These are phyloP conservation scores for Emydoidea blandingii DNA, from an alignment of 2,797 vertebrate species.

Conservation along the genomic window DNA sequence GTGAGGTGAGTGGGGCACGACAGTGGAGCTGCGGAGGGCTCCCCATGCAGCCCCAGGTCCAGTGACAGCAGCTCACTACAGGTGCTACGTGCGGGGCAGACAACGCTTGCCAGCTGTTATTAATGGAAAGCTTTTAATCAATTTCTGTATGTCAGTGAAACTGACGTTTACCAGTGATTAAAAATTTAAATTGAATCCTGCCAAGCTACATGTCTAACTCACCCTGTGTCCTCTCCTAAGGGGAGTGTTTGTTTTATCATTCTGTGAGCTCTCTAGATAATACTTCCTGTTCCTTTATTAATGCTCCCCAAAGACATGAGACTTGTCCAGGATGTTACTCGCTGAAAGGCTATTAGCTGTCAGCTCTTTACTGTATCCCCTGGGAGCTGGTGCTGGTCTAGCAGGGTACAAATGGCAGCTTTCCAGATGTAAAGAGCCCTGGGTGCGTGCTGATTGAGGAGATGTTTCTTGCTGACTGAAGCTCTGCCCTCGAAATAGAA, in stretches of 20 bases:
- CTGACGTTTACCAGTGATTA: not conserved
- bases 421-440: not conserved
- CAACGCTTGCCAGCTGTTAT: not conserved
- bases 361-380: not conserved
- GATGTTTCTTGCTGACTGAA: not conserved
- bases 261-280: not conserved
- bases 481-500: not conserved
- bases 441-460: not conserved
- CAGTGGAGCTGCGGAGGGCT: not conserved
- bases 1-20: not conserved
- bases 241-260: not conserved
- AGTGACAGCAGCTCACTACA: not conserved
- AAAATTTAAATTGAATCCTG: not conserved
- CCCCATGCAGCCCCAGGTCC: not conserved
- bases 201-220: not conserved
- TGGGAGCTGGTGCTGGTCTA: not conserved
- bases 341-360: rapidly evolving
- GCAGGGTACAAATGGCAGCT: not conserved
- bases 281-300: not conserved
- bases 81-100: not conserved
- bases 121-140: not conserved
- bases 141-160: not conserved
- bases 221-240: not conserved
- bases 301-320: not conserved
- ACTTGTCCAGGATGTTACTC: rapidly evolving